Conservation (phyloP, 1,140 invertebrate species). For the Psix sp. region DNA sequence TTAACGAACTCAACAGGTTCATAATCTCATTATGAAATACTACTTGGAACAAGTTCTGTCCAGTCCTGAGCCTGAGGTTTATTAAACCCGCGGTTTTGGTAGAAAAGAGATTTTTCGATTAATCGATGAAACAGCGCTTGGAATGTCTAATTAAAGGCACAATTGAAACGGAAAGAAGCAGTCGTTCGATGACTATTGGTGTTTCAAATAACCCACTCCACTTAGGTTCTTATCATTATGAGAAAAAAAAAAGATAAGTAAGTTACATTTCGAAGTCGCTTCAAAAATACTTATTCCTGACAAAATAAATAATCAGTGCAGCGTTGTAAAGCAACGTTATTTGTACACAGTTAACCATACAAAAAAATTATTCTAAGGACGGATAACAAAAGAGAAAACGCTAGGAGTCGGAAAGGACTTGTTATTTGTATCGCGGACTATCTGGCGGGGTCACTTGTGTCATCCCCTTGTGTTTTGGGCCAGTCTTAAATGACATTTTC, state of each 20-base stretch:
- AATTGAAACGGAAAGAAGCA: slow-evolving; percentile 18
- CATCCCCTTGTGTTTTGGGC: slow-evolving; percentile 69
- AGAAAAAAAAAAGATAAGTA: slow-evolving; percentile 2
- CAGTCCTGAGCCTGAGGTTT: slow-evolving; percentile 30
- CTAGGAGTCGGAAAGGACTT: slow-evolving; percentile 57
- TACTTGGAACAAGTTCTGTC: slow-evolving; percentile 9
- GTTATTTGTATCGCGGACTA: slow-evolving; percentile 75
- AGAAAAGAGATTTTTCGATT: slow-evolving; percentile 37
- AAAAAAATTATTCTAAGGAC: slow-evolving; percentile 77
- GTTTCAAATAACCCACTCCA: neutral
- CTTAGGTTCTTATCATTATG: slow-evolving; percentile 1
- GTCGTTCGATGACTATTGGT: slow-evolving; percentile 2
- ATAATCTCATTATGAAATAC: slow-evolving; percentile 32
- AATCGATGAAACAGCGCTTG: slow-evolving; percentile 16
- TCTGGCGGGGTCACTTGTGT: slow-evolving; percentile 73
- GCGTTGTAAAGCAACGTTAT: slow-evolving; percentile 34
- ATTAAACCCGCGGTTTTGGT: neutral
- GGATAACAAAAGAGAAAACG: slow-evolving; percentile 73
- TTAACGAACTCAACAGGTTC: slow-evolving; percentile 15
- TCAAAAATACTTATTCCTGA: slow-evolving; percentile 8
- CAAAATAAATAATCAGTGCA: slow-evolving; percentile 56
- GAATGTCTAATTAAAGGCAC: slow-evolving; percentile 50
- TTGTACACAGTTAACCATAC: slow-evolving; percentile 62
- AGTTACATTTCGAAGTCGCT: slow-evolving; percentile 29
- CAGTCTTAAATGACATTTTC: slow-evolving; percentile 77